Percentiles rank a stretch among this genome's conserved stretches.
These are phyloP conservation scores for Lepetodrilus schrolli DNA, from an alignment of 2,888 invertebrate genomes.

Conservation along the genomic window DNA sequence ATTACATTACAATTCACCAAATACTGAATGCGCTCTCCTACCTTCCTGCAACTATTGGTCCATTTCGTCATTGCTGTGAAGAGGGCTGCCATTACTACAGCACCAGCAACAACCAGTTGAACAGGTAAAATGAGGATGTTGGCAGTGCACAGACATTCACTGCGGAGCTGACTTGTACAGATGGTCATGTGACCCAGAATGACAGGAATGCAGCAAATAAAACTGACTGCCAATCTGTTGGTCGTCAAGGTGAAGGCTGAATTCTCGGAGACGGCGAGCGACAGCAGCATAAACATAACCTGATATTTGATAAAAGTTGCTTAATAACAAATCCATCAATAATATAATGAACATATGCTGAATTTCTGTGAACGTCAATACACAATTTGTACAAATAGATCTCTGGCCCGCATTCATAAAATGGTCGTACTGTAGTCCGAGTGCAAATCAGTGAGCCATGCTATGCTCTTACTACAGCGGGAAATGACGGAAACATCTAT, in stretches of 20 bases:
- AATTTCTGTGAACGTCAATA: too few species aligned
- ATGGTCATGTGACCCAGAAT: slow-evolving; percentile 53
- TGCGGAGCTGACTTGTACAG: slow-evolving; percentile 54
- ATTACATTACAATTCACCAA: too few species aligned
- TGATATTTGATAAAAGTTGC: neutral
- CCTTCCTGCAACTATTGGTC: too few species aligned
- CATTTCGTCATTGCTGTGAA: neutral
- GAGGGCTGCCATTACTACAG: neutral
- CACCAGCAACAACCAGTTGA: slow-evolving; percentile 27
- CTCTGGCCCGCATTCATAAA: too few species aligned
- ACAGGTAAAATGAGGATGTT: slow-evolving; percentile 22
- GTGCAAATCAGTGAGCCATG: too few species aligned
- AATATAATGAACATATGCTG: neutral
- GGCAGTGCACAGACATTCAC: slow-evolving; percentile 51
- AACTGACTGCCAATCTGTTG: neutral
- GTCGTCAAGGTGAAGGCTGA: neutral
- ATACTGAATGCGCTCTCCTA: too few species aligned
- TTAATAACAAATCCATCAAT: too few species aligned
- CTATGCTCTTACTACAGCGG: too few species aligned
- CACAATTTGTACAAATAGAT: too few species aligned
- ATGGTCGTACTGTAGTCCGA: too few species aligned
- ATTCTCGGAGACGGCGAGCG: neutral
- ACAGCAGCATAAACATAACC: slow-evolving; percentile 1
- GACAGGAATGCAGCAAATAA: slow-evolving; percentile 29
- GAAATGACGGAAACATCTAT: too few species aligned